phyloP scores from a whole-genome alignment of 1,140 invertebrate species.

The Drosophila mojavensis region DNA sequence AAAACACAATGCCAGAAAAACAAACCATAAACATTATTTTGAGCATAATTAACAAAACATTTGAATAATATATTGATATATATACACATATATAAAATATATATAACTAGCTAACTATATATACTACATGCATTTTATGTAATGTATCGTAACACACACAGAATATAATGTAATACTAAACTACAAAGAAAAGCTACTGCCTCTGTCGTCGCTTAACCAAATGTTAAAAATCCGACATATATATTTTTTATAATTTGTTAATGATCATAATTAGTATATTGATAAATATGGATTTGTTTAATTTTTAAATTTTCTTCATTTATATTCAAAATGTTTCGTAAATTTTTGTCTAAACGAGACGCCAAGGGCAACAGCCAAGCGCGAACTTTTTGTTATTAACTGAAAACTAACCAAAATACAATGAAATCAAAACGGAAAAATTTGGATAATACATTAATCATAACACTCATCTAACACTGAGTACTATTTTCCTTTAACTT shows the following conservation, averaged over 20 bases:
- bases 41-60: constrained; percentile 39
- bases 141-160: constrained; percentile 15
- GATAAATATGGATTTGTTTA: constrained; percentile 18
- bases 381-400: constrained; percentile 23
- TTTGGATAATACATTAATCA: constrained; percentile 14
- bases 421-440: not conserved
- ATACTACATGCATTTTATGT: constrained; percentile 20
- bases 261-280: constrained; percentile 10
- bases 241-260: not conserved
- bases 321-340: constrained; percentile 54
- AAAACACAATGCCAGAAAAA: constrained; percentile 19
- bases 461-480: constrained; percentile 30
- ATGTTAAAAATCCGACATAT: constrained; percentile 5
- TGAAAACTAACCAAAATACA: constrained; percentile 18
- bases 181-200: constrained; percentile 32
- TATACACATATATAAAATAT: constrained; percentile 17
- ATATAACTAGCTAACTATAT: constrained; percentile 9
- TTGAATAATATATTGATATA: constrained; percentile 45
- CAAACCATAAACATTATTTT: constrained; percentile 55
- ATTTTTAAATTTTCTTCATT: constrained; percentile 16
- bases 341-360: constrained; percentile 46
- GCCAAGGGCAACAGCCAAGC: not conserved
- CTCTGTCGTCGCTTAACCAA: constrained; percentile 10
- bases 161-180: not conserved
- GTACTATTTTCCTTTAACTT: constrained; percentile 8